A percentile compares a stretch with the other conserved stretches of the same genome.
Conservation (phyloP, 2,113 vertebrate genomes). For the Tragelaphus buxtoni region DNA sequence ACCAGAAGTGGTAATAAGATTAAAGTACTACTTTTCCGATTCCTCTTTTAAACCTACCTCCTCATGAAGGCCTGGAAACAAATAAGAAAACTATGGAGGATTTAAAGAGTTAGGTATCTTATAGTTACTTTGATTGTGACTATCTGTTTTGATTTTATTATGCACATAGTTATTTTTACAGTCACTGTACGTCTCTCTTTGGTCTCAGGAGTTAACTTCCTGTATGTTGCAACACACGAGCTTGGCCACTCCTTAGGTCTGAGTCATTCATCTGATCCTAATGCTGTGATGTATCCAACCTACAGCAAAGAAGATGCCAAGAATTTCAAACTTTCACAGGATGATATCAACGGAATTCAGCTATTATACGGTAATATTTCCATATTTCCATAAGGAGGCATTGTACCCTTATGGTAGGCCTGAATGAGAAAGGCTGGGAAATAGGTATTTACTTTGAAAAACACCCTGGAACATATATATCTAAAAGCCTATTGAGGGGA, state of each 20-base stretch:
- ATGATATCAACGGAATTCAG: conserved; percentile 85
- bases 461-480: neutral
- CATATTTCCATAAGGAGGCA: neutral
- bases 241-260: conserved; percentile 90
- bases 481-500: neutral
- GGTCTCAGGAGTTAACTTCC: conserved; percentile 83
- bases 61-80: neutral
- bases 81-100: neutral
- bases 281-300: conserved; percentile 87
- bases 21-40: neutral
- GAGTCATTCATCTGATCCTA: conserved; percentile 81
- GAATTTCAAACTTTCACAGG: conserved; percentile 78
- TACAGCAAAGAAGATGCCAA: conserved; percentile 66
- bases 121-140: neutral
- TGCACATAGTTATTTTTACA: neutral
- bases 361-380: conserved; percentile 84
- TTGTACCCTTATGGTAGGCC: neutral
- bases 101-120: neutral
- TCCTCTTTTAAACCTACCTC: neutral
- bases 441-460: neutral
- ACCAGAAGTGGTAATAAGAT: neutral
- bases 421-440: neutral
- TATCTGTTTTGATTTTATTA: neutral
- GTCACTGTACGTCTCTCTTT: neutral
- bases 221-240: conserved; percentile 85